Percentiles rank a stretch among this genome's conserved stretches.
Conservation (phyloP, 2,888 invertebrate species). For the Eilema griseolum region DNA sequence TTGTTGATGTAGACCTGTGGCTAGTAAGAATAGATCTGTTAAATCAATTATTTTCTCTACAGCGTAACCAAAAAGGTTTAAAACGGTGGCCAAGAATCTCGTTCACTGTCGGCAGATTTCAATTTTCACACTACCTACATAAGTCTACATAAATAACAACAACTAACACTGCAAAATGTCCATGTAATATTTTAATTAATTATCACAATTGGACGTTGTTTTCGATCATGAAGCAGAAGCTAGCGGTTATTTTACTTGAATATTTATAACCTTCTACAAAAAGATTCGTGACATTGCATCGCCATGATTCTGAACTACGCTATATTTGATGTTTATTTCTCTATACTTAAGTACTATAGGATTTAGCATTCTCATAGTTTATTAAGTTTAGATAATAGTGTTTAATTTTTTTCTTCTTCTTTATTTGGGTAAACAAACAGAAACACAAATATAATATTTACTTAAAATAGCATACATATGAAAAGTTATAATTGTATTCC, state of each 20-base stretch:
- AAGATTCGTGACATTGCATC: background rate
- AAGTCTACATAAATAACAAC: too few species aligned
- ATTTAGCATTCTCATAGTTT: too few species aligned
- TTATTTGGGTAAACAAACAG: too few species aligned
- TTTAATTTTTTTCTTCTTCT: too few species aligned
- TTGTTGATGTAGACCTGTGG: too few species aligned
- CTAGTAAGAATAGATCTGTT: too few species aligned
- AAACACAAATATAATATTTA: too few species aligned
- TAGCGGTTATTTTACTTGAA: background rate
- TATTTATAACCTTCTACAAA: background rate
- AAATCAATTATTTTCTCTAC: too few species aligned
- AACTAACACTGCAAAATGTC: background rate
- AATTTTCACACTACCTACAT: background rate
- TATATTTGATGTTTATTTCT: background rate
- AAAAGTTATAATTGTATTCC: too few species aligned
- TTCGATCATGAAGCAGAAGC: constrained; percentile 1
- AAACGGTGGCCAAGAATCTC: too few species aligned
- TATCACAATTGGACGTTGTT: background rate
- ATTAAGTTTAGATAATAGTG: background rate
- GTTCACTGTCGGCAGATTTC: background rate
- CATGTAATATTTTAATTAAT: background rate
- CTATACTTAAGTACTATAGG: background rate
- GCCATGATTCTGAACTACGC: background rate
- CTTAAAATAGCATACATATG: too few species aligned
- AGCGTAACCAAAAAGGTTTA: too few species aligned